Evolutionary conservation across 2,888 invertebrate genomes (phyloP).

Genomic region (Imbricaverruca yamaguchii): DNA sequence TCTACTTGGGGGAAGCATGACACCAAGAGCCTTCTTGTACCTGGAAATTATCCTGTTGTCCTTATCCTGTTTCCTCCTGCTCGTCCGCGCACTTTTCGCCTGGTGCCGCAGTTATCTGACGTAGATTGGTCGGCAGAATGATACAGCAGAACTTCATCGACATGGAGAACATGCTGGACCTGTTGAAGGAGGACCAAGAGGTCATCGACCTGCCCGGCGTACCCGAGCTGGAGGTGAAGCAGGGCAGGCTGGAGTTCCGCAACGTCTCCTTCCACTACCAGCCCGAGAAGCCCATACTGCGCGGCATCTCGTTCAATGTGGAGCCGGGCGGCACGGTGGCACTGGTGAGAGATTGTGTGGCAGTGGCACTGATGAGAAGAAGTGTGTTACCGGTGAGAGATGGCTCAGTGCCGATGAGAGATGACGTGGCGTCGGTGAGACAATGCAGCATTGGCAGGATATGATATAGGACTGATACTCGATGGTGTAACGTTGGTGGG

Average conservation of each 20-base stretch:
- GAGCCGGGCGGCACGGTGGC: conserved; percentile 73
- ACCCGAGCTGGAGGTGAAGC: conserved; percentile 56
- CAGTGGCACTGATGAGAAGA: neutral
- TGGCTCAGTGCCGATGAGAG: too few relatives aligned
- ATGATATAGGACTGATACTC: too few relatives aligned
- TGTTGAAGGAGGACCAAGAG: conserved; percentile 79
- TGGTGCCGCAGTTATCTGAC: too few relatives aligned
- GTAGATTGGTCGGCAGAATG: conserved; percentile 52
- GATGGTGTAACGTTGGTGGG: too few relatives aligned
- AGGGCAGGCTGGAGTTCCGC: conserved; percentile 67
- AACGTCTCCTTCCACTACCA: conserved; percentile 85
- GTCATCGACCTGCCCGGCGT: conserved; percentile 62
- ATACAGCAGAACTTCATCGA: conserved; percentile 97
- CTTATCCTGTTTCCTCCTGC: too few relatives aligned
- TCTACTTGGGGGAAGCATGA: too few relatives aligned
- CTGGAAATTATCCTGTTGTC: too few relatives aligned
- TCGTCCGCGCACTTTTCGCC: too few relatives aligned
- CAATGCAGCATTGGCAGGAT: too few relatives aligned
- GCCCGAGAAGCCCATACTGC: conserved; percentile 66
- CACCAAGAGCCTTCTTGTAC: too few relatives aligned
- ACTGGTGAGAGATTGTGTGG: conserved; percentile 37
- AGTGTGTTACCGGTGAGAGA: neutral
- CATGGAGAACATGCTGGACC: conserved; percentile 99
- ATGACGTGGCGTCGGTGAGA: too few relatives aligned
- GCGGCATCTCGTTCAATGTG: conserved; percentile 68